These are phyloP conservation scores for Loris lydekkerianus DNA, from an alignment of 2,797 vertebrate genomes.

Conservation along the genomic window DNA sequence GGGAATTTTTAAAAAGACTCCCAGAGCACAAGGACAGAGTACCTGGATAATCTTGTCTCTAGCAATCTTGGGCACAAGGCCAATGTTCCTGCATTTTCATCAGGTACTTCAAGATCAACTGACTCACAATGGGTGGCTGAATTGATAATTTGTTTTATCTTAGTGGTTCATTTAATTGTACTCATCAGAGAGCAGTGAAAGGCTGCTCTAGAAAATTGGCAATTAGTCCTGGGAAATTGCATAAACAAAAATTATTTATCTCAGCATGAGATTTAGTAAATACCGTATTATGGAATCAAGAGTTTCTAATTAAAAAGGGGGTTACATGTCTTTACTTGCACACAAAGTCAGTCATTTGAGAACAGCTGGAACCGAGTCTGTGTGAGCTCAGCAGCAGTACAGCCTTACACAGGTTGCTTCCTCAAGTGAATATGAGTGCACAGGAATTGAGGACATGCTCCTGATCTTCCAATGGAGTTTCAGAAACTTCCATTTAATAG, in stretches of 20 bases:
- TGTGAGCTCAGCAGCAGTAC: not conserved
- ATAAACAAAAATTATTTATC: constrained; percentile 76
- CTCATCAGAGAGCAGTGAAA: constrained; percentile 66
- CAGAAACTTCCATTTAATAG: constrained; percentile 51
- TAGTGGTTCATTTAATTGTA: constrained; percentile 67
- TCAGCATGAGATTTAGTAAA: constrained; percentile 71
- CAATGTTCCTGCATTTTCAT: not conserved
- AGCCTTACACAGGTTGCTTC: not conserved
- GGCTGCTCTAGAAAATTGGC: constrained; percentile 66
- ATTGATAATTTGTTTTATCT: constrained; percentile 69
- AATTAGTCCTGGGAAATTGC: constrained; percentile 71
- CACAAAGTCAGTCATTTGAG: constrained; percentile 12
- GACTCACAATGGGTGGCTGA: constrained; percentile 53
- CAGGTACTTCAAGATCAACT: constrained; percentile 10
- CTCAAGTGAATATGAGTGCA: not conserved
- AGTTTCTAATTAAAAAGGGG: constrained; percentile 67
- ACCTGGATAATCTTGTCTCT: not conserved
- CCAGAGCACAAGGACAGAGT: not conserved
- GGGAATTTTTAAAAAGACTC: not conserved
- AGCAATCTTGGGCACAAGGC: not conserved
- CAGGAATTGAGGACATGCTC: constrained; percentile 18
- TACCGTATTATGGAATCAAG: constrained; percentile 58
- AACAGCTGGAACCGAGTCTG: not conserved
- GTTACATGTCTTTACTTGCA: constrained; percentile 6
- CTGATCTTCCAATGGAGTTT: constrained; percentile 9